A percentile compares a stretch with the other conserved stretches of the same genome.
phyloP scores from a whole-genome alignment of 2,888 invertebrate species.

The Lithophane leautieri region DNA sequence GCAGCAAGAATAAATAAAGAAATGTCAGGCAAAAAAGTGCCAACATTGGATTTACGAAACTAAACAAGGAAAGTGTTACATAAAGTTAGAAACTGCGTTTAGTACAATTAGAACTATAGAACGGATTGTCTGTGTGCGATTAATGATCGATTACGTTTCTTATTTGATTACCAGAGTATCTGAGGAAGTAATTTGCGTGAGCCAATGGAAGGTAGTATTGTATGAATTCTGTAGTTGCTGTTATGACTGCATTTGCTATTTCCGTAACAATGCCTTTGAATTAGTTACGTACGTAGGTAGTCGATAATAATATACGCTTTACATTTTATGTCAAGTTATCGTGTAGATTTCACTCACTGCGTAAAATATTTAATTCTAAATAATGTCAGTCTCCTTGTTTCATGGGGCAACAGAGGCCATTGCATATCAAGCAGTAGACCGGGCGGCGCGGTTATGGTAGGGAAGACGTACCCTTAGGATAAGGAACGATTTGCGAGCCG shows the following conservation, averaged over 20 bases:
- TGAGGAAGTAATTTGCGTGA: constrained; percentile 63
- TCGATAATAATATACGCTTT: constrained; percentile 1
- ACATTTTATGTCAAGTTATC: constrained; percentile 16
- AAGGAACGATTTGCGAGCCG: no score
- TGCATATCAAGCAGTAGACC: no score
- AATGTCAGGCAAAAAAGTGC: constrained; percentile 61
- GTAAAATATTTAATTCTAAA: constrained; percentile 3
- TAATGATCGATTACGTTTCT: constrained; percentile 56
- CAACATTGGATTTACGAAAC: constrained; percentile 65
- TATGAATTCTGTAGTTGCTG: constrained; percentile 41
- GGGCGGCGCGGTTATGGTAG: no score
- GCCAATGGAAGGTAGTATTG: constrained; percentile 43
- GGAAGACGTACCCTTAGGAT: no score
- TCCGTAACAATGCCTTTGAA: constrained; percentile 44
- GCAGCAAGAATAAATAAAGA: neutral
- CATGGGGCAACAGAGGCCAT: no score
- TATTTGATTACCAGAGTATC: constrained; percentile 62
- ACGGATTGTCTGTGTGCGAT: constrained; percentile 37
- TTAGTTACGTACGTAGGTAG: constrained; percentile 23
- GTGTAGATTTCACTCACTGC: constrained; percentile 14
- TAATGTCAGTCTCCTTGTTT: no score
- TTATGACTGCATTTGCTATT: constrained; percentile 40
- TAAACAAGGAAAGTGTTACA: constrained; percentile 40
- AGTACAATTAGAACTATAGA: constrained; percentile 30
- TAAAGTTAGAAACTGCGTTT: constrained; percentile 30